Evolutionary conservation across 1,140 invertebrate species (phyloP).

Genomic region (Heliconius congener): DNA sequence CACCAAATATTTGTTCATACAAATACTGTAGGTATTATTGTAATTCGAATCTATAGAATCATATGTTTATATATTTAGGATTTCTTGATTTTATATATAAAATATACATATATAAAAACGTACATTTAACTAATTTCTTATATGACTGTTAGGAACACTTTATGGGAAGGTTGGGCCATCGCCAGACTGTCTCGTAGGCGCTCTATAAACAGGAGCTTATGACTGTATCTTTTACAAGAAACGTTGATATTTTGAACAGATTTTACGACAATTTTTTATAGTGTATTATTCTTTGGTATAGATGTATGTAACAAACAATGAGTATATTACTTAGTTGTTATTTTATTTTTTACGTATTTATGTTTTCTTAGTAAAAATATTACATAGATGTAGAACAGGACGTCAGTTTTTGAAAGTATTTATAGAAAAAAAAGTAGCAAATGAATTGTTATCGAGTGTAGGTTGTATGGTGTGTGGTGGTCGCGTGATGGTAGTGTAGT

Average conservation of each 20-base stretch:
- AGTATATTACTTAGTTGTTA: neutral
- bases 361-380: neutral
- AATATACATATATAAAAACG: neutral
- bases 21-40: neutral
- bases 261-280: neutral
- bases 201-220: conserved; percentile 22
- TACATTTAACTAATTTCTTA: conserved; percentile 18
- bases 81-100: neutral
- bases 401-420: neutral
- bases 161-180: conserved; percentile 39
- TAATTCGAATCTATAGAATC: neutral
- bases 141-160: conserved; percentile 39
- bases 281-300: neutral
- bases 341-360: neutral
- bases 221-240: conserved; percentile 25
- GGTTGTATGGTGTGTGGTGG: conserved; percentile 54
- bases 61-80: neutral
- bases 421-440: conserved; percentile 43
- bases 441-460: conserved; percentile 60
- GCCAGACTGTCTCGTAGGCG: conserved; percentile 43
- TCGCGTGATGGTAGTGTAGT: conserved; percentile 23
- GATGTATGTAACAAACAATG: neutral
- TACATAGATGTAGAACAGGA: too few relatives aligned
- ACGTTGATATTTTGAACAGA: conserved; percentile 12
- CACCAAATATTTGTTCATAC: neutral